These are phyloP conservation scores for Aeoliscus strigatus DNA, from an alignment of 2,797 vertebrate species.

Conservation along the genomic window DNA sequence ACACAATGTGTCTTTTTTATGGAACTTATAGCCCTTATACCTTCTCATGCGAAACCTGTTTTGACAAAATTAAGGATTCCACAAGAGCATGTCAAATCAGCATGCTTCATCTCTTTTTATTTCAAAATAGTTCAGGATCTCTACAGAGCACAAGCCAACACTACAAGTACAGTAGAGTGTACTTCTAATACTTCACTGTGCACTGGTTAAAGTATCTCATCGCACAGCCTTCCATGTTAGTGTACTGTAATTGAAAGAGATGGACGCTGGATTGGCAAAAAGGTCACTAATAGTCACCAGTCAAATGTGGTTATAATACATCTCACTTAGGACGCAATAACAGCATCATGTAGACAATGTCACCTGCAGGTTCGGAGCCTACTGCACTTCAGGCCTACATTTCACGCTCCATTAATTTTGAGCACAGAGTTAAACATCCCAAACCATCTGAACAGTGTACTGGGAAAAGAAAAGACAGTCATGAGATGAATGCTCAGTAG, in stretches of 20 bases:
- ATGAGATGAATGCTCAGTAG: constrained; percentile 38
- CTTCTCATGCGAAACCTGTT: no score
- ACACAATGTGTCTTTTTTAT: no score
- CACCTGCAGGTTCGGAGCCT: constrained; percentile 66
- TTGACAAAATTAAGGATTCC: no score
- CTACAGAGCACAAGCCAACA: no score
- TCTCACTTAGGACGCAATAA: constrained; percentile 62
- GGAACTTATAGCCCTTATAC: no score
- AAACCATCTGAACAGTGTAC: constrained; percentile 26
- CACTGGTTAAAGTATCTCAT: constrained; percentile 25
- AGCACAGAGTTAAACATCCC: constrained; percentile 61
- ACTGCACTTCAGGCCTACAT: constrained; percentile 61
- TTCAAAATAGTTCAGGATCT: no score
- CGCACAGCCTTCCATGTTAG: constrained; percentile 20
- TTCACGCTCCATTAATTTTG: constrained; percentile 71
- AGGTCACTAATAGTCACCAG: constrained; percentile 76
- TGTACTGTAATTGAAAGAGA: constrained; percentile 67
- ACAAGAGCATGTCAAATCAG: no score
- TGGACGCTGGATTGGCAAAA: constrained; percentile 68
- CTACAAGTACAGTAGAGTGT: no score
- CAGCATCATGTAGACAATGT: constrained; percentile 46
- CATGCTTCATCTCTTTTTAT: no score
- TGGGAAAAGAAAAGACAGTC: constrained; percentile 49
- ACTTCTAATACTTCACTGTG: no score
- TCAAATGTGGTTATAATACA: constrained; percentile 72